Conservation (phyloP, 2,888 invertebrate species). For the Epiperipatus broadwayi region DNA sequence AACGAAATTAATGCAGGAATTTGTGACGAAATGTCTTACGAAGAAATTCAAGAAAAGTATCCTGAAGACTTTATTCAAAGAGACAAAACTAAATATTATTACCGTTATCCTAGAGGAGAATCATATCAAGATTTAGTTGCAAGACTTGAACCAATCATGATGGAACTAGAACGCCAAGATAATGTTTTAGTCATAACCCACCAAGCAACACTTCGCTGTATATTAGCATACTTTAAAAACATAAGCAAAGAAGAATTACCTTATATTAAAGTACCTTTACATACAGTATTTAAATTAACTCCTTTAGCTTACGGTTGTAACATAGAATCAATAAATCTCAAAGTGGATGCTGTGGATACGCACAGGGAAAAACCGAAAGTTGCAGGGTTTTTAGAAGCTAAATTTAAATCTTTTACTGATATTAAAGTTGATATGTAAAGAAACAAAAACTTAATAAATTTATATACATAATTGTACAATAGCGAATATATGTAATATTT, state of each 20-base stretch:
- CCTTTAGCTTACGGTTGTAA: conserved; percentile 39
- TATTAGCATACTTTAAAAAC: conserved; percentile 35
- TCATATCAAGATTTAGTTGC: conserved; percentile 36
- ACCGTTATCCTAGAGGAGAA: conserved; percentile 27
- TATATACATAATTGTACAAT: no score
- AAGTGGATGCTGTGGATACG: conserved; percentile 34
- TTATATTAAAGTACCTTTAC: conserved; percentile 60
- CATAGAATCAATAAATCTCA: conserved; percentile 32
- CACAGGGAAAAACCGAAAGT: no score
- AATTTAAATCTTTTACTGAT: no score
- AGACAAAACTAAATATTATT: conserved; percentile 34
- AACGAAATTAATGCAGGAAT: conserved; percentile 93
- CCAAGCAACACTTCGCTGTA: conserved; percentile 32
- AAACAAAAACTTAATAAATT: no score
- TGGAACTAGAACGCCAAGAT: conserved; percentile 32
- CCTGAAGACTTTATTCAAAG: conserved; percentile 34
- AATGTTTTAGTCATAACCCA: conserved; percentile 30
- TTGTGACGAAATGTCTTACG: conserved; percentile 32
- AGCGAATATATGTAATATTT: no score
- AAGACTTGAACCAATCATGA: conserved; percentile 34
- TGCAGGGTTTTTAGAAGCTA: no score
- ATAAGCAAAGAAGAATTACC: conserved; percentile 76
- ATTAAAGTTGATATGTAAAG: no score
- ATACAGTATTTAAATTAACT: conserved; percentile 71
- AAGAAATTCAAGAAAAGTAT: conserved; percentile 32